Percentiles rank a stretch among this genome's conserved stretches.
These are phyloP conservation scores for Lithosia quadra DNA, from an alignment of 2,888 invertebrate genomes.

Conservation along the genomic window DNA sequence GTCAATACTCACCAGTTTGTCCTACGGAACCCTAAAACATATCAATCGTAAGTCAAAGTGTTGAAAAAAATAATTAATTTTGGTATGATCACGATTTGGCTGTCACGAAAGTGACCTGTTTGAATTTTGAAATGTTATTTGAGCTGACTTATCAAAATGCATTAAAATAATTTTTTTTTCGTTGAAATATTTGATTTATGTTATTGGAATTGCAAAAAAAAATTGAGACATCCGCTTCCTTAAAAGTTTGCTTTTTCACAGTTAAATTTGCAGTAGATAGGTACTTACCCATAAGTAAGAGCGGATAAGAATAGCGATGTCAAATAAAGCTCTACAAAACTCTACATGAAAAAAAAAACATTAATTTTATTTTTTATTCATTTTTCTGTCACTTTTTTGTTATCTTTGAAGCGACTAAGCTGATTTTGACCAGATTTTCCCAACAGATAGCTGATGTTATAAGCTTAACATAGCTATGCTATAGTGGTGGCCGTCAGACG, in stretches of 20 bases:
- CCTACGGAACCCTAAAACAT: background rate
- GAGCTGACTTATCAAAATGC: background rate
- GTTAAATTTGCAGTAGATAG: too few relatives aligned
- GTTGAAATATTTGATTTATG: background rate
- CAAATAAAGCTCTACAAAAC: too few relatives aligned
- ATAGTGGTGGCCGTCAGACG: too few relatives aligned
- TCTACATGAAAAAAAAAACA: too few relatives aligned
- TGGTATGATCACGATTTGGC: conserved; percentile 18
- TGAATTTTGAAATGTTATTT: background rate
- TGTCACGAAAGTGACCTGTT: conserved; percentile 4
- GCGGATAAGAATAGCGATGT: too few relatives aligned
- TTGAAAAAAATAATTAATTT: conserved; percentile 14
- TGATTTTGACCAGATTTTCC: too few relatives aligned
- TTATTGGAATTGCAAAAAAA: background rate
- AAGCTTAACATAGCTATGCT: too few relatives aligned
- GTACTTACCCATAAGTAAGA: too few relatives aligned
- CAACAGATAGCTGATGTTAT: too few relatives aligned
- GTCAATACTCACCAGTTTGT: background rate
- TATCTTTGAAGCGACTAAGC: too few relatives aligned
- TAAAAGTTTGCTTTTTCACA: background rate
- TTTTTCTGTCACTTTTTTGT: too few relatives aligned
- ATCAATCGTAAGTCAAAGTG: conserved; percentile 6
- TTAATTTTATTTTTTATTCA: too few relatives aligned
- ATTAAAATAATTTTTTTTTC: background rate
- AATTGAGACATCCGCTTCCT: background rate